These are phyloP conservation scores for Scarus forsteni DNA, from an alignment of 2,797 vertebrate genomes.

Conservation along the genomic window DNA sequence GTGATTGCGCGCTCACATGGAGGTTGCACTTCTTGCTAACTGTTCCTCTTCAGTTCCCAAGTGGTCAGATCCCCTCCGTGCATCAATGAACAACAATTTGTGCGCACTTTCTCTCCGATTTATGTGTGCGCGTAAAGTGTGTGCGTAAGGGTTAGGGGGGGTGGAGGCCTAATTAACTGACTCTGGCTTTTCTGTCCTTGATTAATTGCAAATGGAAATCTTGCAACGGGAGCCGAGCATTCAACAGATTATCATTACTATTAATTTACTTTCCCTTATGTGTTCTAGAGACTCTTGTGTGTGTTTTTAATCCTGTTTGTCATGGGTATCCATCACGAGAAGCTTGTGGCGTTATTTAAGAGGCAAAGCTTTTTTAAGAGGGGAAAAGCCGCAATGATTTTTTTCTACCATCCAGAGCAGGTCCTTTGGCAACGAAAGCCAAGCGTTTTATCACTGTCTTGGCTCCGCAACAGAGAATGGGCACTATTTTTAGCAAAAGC, in stretches of 20 bases:
- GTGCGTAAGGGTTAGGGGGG: neutral
- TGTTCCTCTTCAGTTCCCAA: constrained; percentile 4
- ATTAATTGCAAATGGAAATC: constrained; percentile 62
- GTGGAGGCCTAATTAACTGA: constrained; percentile 56
- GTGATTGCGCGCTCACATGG: neutral
- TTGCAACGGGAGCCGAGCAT: constrained; percentile 44
- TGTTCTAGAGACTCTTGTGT: constrained; percentile 5
- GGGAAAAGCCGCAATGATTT: constrained; percentile 27
- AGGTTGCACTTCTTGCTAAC: constrained; percentile 3
- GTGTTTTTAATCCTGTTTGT: neutral
- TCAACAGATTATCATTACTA: constrained; percentile 69
- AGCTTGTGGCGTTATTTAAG: constrained; percentile 28
- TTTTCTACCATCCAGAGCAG: constrained; percentile 34
- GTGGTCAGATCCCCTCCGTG: constrained; percentile 12
- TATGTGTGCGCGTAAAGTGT: constrained; percentile 3
- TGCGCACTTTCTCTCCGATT: neutral
- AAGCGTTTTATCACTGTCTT: constrained; percentile 67
- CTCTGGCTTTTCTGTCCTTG: constrained; percentile 48
- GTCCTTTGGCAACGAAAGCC: constrained; percentile 53
- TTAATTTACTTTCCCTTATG: constrained; percentile 39
- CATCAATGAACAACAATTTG: neutral
- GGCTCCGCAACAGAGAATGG: constrained; percentile 50
- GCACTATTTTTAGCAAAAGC: constrained; percentile 72
- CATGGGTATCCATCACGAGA: neutral
- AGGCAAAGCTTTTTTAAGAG: constrained; percentile 5